Evolutionary conservation across 2,888 invertebrate genomes (phyloP).

Genomic region (Cistogaster globosa): DNA sequence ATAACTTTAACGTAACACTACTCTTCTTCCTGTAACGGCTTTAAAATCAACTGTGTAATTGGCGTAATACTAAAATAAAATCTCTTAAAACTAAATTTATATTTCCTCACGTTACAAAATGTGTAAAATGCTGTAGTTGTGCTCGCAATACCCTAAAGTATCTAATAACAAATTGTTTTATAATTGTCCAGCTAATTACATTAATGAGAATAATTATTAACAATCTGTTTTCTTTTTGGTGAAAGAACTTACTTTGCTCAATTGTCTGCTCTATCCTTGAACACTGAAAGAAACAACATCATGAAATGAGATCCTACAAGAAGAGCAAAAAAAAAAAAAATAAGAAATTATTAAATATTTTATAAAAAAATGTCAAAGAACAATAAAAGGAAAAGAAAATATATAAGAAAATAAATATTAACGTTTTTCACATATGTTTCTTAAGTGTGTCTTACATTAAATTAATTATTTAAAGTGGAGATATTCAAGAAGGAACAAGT

Average conservation of each 20-base stretch:
- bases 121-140: neutral
- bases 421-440: no score
- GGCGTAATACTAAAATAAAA: neutral
- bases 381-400: no score
- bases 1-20: no score
- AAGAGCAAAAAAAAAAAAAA: neutral
- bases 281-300: neutral
- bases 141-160: neutral
- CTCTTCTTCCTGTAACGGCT: no score
- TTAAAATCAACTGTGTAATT: no score
- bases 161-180: constrained; percentile 4
- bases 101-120: neutral
- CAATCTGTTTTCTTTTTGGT: neutral
- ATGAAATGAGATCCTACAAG: neutral
- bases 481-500: no score
- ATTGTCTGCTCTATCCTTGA: neutral
- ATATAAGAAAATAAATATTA: no score
- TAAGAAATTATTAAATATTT: neutral
- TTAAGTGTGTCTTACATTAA: no score
- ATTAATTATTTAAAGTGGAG: no score
- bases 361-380: neutral
- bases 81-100: neutral
- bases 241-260: neutral
- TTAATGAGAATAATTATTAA: constrained; percentile 1
- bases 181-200: constrained; percentile 5